Evolutionary conservation across 1,140 invertebrate genomes (phyloP), one percentile per base, ranked within the genome.

Genomic region (Dendrolimus kikuchii): DNA sequence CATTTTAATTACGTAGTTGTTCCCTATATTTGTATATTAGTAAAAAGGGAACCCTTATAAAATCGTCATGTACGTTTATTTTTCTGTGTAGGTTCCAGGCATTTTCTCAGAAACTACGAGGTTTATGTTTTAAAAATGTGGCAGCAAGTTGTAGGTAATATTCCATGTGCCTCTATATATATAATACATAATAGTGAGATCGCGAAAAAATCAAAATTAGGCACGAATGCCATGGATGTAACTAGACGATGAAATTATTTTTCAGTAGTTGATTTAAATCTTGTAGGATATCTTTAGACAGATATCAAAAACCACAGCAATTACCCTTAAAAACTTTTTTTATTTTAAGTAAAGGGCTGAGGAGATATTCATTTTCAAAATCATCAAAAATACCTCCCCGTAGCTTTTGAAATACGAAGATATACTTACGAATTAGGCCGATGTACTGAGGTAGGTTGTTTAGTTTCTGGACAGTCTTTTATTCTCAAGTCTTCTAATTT

Each of bases 381-480:
- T 7, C 7, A 5, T 6, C 5, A 43, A 5, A 23, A 23, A 3
- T 23, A 3, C 23, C 23, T 23, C 23, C 42, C 42, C 8, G n/a
- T 9, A 45, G 43, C n/a, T 4, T 5, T 37, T 36, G 2, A 37
- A 47, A 47, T 2, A 47, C 7, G 5, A 39, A 7, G 7, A n/a
- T 39, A 57, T 60, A 88, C 87, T 89, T 82, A 90, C 89, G 87
- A 87, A 62, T 86, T 88, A 43, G 89, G 89, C 44, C 90, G 88
- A 70, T 91, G 88, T 54, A 91, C 89, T 70, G 90, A 88, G 58
- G 90, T 90, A 74, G 91, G 87, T 74, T 89, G 88, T 77, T 90
- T 91, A 45, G 89, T 79, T 87, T 90, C 89, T 59, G 85, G 84
- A 49, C 88, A 88, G 75, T 89, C 87, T 78, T 81, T 87, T 74